Evolutionary conservation across 2,113 vertebrate genomes (phyloP), one percentile per base, ranked within the genome.

Genomic region (Zingel zingel): DNA sequence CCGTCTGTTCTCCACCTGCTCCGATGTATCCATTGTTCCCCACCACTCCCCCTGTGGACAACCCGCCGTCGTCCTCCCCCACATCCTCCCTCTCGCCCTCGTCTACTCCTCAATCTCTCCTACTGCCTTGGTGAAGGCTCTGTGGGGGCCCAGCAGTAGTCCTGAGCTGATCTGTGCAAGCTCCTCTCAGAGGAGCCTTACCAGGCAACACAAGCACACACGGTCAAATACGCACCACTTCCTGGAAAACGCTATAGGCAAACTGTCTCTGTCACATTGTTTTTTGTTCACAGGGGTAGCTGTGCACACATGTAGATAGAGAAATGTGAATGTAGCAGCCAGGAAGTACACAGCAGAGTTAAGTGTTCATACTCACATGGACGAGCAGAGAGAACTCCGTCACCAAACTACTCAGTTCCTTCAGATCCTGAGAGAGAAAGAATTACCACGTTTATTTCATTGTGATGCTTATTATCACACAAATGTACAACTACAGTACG

Each of bases 351-450:
- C 39, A 36, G 74, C 7, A 48, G 68, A 74, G 57, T n/a, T 23
- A 18, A 74, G 61, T 43, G 79, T 76, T 89, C 25, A 88, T 95
- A 99, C 98, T 98, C 94, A 99, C 98, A 23, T 95, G 95, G 82
- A 99, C 97, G 48, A 97, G 92, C 63, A 97, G 54, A 51, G 97
- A 96, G 93, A 99, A 97, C 75, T 98, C 97, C 43, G 96, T 97
- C 89, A 99, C 96, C 94, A 99, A 86, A 58, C 97, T 94, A 74
- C 93, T 96, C 83, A 99, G 96, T 88, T 96, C 96, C 92, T 97
- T 94, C 91, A 99, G 95, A 67, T 97, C 96, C 98, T 99, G 83
- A 39, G 39, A 39, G 39, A 39, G 39, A 47, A 23, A 57, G 11
- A 39, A 47, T 43, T 0, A 15, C 14, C 4, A 4, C 9, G 36